Base-by-base conservation (phyloP, 1,140 invertebrate species). In the Mamestra configurata region DNA sequence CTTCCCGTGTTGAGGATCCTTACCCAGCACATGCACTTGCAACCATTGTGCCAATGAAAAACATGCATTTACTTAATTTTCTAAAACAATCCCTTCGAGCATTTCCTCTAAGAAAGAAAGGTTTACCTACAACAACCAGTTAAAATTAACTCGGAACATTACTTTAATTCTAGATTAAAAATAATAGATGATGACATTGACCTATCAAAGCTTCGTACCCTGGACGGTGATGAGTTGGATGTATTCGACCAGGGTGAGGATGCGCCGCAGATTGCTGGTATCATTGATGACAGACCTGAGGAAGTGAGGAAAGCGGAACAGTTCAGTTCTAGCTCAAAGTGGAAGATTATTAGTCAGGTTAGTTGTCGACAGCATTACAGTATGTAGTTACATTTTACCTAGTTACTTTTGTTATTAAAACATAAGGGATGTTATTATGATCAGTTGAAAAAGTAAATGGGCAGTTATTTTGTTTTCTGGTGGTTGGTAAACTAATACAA, bases 141-240 rank as follows among this genome's bases (percentile, higher is more conserved):
- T 40, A 3, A 31, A 31, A 31, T 5, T 3, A 31, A 31, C 4
- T n/a, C n/a, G n/a, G 43, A 46, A 49, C 13, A 13, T 20, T 7
- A 4, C 2, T 15, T 68, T 57, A 71, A 72, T 83, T 24, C 77
- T 59, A 98, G 98, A 83, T 96, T 98, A 2, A 97, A 97, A 95
- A 98, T 99, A 81, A 97, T 99, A 80, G 98, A 99, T 93, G 98
- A 99, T 94, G 98, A 99, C 88, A 90, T 98, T 35, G 97, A 98
- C 87, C 82, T 97, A 7, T 95, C 95, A 8, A 96, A 96, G 61
- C 93, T 97, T n/a, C 89, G 95, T 24, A 91, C 96, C 13, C 87
- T 96, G 0, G 96, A 97, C 76, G 96, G 97, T 80, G 96, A 97
- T 79, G 97, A 98, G 83, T 94, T 97, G 57, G 97, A 98, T 77